These are phyloP conservation scores for Pipistrellus pipistrellus DNA, from an alignment of 2,797 vertebrate genomes.

Conservation along the genomic window DNA sequence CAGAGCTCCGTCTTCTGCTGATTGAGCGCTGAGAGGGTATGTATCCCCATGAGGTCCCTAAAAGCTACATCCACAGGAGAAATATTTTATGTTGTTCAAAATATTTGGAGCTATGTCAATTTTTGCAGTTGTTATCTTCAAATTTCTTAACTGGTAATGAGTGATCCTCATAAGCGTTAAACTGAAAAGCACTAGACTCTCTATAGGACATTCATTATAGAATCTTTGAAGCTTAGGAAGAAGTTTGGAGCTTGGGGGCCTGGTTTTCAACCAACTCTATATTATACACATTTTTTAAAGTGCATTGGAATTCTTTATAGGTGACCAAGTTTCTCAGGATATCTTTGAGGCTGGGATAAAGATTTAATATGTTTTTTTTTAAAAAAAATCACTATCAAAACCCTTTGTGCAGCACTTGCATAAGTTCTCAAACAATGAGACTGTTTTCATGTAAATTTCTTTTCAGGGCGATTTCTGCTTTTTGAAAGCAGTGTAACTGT, in stretches of 20 bases:
- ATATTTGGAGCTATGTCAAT: conserved; percentile 77
- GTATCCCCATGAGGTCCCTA: conserved; percentile 74
- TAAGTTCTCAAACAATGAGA: conserved; percentile 79
- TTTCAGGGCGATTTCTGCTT: conserved; percentile 74
- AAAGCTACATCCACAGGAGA: conserved; percentile 83
- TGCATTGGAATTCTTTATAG: conserved; percentile 72
- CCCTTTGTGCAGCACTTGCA: conserved; percentile 72
- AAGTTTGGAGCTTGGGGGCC: conserved; percentile 59
- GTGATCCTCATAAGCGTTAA: conserved; percentile 83
- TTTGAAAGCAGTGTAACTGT: conserved; percentile 65
- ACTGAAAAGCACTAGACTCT: conserved; percentile 82
- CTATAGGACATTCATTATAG: conserved; percentile 78
- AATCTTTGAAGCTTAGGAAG: conserved; percentile 78
- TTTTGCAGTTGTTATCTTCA: conserved; percentile 82
- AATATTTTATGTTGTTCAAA: conserved; percentile 84
- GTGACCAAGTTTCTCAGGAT: conserved; percentile 61
- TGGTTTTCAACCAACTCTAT: conserved; percentile 55
- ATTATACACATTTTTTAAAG: conserved; percentile 29
- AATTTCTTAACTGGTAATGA: conserved; percentile 86
- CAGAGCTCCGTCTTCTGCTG: conserved; percentile 70
- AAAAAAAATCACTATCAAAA: conserved; percentile 67
- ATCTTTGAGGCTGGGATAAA: conserved; percentile 57
- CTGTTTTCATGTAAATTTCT: conserved; percentile 79
- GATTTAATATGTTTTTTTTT: conserved; percentile 61
- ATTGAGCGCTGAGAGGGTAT: conserved; percentile 64